phyloP scores from a whole-genome alignment of 1,140 invertebrate genomes.

The Babylonia areolata region DNA sequence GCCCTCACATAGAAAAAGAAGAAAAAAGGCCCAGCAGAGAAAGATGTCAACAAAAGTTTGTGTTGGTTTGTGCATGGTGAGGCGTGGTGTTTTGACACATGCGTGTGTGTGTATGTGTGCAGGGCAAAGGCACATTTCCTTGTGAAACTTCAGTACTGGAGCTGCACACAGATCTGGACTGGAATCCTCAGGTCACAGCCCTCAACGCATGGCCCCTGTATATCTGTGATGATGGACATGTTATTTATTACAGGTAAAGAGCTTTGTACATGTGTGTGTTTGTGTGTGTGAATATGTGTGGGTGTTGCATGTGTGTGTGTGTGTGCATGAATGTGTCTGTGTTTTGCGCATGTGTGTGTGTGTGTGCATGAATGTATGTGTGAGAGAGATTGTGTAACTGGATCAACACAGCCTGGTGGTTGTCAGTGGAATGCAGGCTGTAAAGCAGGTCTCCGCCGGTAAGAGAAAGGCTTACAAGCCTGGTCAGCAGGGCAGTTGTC shows the following conservation, averaged over 20 bases:
- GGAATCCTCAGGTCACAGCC: conserved; percentile 77
- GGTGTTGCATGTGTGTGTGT: not conserved
- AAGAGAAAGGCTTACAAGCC: too few relatives aligned
- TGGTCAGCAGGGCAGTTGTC: too few relatives aligned
- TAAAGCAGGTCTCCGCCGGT: too few relatives aligned
- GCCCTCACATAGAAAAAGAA: too few relatives aligned
- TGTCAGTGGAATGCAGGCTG: too few relatives aligned
- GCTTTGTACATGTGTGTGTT: not conserved
- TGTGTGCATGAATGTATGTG: too few relatives aligned
- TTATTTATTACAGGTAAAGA: conserved; percentile 81
- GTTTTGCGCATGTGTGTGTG: not conserved
- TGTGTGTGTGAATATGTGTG: not conserved
- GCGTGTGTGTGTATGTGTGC: conserved; percentile 27
- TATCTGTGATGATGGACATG: conserved; percentile 79
- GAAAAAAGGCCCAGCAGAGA: too few relatives aligned
- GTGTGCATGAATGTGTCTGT: not conserved
- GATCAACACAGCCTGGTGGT: too few relatives aligned
- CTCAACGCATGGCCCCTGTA: conserved; percentile 77
- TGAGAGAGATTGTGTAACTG: too few relatives aligned
- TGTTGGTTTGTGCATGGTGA: too few relatives aligned
- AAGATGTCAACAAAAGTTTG: too few relatives aligned
- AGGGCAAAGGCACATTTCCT: conserved; percentile 79
- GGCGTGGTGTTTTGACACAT: too few relatives aligned
- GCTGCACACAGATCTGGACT: conserved; percentile 79
- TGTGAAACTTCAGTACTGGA: conserved; percentile 80